Evolutionary conservation across 23 tunicate species (phyloP).

Genomic region (Trididemnum clinides): DNA sequence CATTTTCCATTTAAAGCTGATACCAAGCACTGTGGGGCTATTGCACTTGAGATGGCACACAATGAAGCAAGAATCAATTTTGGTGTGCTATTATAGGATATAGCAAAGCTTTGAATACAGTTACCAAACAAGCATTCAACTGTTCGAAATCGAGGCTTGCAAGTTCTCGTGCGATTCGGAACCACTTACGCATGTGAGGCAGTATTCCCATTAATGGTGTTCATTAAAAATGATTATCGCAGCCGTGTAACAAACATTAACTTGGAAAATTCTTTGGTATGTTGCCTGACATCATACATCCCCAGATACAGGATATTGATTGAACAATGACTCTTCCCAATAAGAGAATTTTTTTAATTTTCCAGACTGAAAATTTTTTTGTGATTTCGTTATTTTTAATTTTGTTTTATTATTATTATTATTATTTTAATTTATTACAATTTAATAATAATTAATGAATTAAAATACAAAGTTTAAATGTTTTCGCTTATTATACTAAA

Average conservation of each 20-base stretch:
- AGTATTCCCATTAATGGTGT: constrained; percentile 33
- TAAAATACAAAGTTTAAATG: neutral
- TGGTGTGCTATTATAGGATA: neutral
- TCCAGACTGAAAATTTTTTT: neutral
- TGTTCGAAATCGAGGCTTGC: constrained; percentile 19
- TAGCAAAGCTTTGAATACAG: constrained; percentile 14
- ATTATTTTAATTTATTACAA: too few relatives aligned
- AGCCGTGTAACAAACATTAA: too few relatives aligned
- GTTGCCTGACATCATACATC: too few relatives aligned
- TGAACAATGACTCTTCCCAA: neutral
- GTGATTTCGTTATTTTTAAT: neutral
- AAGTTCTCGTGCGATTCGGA: constrained; percentile 37
- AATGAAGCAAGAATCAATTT: constrained; percentile 31
- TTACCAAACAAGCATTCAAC: constrained; percentile 24
- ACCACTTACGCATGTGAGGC: constrained; percentile 42
- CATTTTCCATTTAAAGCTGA: constrained; percentile 32
- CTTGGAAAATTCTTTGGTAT: too few relatives aligned
- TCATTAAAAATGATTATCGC: constrained; percentile 24
- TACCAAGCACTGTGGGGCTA: constrained; percentile 24
- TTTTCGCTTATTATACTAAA: neutral
- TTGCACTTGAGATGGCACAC: constrained; percentile 39
- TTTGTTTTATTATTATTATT: too few relatives aligned
- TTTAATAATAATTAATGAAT: too few relatives aligned
- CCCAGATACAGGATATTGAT: neutral
- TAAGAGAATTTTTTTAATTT: neutral